Evolutionary conservation across 2,113 vertebrate species (phyloP), one percentile per base, ranked within the genome.

Genomic region (Saccopteryx leptura): DNA sequence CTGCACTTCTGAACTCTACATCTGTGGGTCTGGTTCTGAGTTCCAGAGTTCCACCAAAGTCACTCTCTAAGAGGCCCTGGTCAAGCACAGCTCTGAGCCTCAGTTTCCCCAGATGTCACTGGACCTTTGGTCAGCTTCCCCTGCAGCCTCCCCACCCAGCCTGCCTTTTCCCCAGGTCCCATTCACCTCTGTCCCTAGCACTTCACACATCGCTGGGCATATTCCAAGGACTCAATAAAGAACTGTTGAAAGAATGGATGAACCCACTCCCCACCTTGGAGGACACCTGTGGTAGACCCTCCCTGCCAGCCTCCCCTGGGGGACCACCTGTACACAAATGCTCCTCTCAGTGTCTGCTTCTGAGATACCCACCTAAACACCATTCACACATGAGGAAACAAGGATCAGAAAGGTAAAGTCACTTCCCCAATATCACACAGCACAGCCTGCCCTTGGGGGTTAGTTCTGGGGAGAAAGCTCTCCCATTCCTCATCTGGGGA

Each of bases 391-490:
- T 18, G 7, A 86, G 18, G 19, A 78, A 90, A 90, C 0, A 0
- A 79, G 39, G 50, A 82, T 90, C 71, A 56, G 74, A 88, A 90
- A 83, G 33, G 33, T 56, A 65, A 68, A 91, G 65, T 31, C 33
- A 81, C 6, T 88, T 46, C 63, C 28, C 48, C 23, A 28, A 1
- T 5, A 52, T 72, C 79, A 78, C 61, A 69, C 13, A 96, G 84
- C 95, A 78, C 63, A 93, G 76, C 39, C 13, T 12, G 23, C 18
- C 21, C 63, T 69, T 11, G 31, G 68, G 7, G 9, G 5, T 58
- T 78, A 7, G 48, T 66, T 65, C 48, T 72, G 46, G 52, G 63
- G 48, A 52, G 13, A 50, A n/a, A 52, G 7, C 3, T 58, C 1
- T 48, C 61, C 48, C 3, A 33, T 0, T 52, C 58, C 48, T 54